A percentile compares a stretch with the other conserved stretches of the same genome.
These are phyloP conservation scores for Torymus auratus DNA, from an alignment of 2,888 invertebrate genomes.

Conservation along the genomic window DNA sequence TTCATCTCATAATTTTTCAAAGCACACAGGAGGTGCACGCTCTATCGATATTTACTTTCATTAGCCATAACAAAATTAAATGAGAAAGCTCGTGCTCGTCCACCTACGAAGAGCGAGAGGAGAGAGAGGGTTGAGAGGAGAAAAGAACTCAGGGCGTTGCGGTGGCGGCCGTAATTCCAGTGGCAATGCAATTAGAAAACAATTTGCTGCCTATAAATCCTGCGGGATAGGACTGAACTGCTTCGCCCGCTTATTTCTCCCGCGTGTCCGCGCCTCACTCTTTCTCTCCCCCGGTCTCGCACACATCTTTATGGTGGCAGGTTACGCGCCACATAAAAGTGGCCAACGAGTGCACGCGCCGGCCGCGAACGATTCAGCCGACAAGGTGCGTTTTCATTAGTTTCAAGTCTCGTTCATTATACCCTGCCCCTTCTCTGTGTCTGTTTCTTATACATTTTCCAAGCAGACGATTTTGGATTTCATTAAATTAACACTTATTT, in stretches of 20 bases:
- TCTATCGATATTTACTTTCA: too few relatives aligned
- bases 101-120: too few relatives aligned
- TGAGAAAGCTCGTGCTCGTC: too few relatives aligned
- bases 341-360: neutral
- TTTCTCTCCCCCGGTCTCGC: neutral
- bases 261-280: neutral
- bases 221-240: neutral
- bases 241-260: conserved; percentile 37
- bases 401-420: neutral
- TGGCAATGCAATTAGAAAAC: conserved; percentile 53
- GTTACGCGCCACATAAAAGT: conserved; percentile 36
- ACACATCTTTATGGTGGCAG: conserved; percentile 41
- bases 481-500: too few relatives aligned
- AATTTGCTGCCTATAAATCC: conserved; percentile 49
- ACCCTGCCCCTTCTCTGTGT: too few relatives aligned
- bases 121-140: neutral
- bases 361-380: conserved; percentile 11
- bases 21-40: too few relatives aligned
- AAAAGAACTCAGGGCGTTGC: neutral
- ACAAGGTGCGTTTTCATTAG: conserved; percentile 34
- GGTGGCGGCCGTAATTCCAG: neutral
- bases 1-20: too few relatives aligned
- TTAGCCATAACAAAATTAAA: too few relatives aligned
- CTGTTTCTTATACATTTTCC: too few relatives aligned
- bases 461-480: too few relatives aligned